Conservation (phyloP, 2,113 vertebrate species). For the Poicephalus meyeri region DNA sequence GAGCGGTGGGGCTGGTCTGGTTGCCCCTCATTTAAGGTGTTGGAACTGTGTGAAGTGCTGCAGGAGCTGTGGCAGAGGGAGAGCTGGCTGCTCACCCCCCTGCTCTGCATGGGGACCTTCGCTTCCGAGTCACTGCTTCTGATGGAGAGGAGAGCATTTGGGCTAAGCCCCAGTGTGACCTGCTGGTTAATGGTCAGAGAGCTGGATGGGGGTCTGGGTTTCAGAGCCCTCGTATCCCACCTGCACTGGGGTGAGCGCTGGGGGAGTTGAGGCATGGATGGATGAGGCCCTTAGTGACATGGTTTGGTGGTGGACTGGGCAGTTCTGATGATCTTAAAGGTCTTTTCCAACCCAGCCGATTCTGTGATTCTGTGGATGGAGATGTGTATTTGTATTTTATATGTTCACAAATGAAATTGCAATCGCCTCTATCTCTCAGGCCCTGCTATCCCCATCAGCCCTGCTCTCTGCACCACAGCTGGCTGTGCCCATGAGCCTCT, state of each 20-base stretch:
- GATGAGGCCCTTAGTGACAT: not conserved
- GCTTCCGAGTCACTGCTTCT: accelerated
- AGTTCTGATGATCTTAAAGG: not conserved
- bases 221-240: not conserved
- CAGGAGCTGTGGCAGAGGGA: not conserved
- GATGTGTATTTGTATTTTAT: not conserved
- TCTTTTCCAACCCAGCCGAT: not conserved
- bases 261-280: not conserved
- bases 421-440: accelerated
- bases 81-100: not conserved
- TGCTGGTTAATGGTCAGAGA: not conserved
- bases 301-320: not conserved
- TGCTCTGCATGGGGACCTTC: not conserved
- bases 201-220: not conserved
- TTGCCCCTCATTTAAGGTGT: not conserved
- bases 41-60: not conserved
- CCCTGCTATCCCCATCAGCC: not conserved
- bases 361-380: not conserved
- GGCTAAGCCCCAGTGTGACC: accelerated
- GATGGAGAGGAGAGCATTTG: not conserved
- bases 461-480: not conserved
- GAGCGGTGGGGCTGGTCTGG: not conserved
- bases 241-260: accelerated
- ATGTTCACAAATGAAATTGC: not conserved
- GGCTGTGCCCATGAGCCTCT: not conserved